Percentiles rank a stretch among this genome's conserved stretches.
phyloP scores from a whole-genome alignment of 2,113 vertebrate species.

The Hyperopisus bebe region DNA sequence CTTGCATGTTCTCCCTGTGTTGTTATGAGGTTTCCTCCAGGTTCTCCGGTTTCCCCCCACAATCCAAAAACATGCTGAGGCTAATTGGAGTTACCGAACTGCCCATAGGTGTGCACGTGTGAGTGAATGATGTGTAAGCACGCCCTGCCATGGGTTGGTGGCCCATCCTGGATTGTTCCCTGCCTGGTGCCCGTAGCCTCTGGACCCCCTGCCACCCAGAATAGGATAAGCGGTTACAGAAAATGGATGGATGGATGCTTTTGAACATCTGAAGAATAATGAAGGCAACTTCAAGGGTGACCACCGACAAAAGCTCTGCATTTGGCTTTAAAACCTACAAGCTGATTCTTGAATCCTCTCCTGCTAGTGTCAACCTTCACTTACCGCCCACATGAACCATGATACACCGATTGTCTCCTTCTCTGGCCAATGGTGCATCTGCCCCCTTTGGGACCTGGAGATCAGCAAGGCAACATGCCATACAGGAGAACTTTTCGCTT shows the following conservation, averaged over 20 bases:
- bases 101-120: too few relatives aligned
- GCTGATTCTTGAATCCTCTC: not conserved
- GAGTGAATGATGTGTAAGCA: too few relatives aligned
- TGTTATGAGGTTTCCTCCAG: not conserved
- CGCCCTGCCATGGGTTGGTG: too few relatives aligned
- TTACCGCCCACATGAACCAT: not conserved
- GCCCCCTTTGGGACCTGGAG: not conserved
- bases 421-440: not conserved
- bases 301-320: not conserved
- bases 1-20: too few relatives aligned
- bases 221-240: too few relatives aligned
- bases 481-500: not conserved
- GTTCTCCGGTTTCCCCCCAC: too few relatives aligned
- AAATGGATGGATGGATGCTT: not conserved
- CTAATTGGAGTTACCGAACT: too few relatives aligned
- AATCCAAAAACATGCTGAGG: too few relatives aligned
- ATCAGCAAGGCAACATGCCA: not conserved
- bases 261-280: not conserved
- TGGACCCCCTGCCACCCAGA: too few relatives aligned
- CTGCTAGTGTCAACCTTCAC: not conserved
- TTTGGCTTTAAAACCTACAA: not conserved
- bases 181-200: too few relatives aligned
- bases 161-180: too few relatives aligned
- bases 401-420: not conserved
- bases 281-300: not conserved